A percentile compares a stretch with the other conserved stretches of the same genome.
Evolutionary conservation across 2,888 invertebrate genomes (phyloP).

Genomic region (Caenorhabditis afra): DNA sequence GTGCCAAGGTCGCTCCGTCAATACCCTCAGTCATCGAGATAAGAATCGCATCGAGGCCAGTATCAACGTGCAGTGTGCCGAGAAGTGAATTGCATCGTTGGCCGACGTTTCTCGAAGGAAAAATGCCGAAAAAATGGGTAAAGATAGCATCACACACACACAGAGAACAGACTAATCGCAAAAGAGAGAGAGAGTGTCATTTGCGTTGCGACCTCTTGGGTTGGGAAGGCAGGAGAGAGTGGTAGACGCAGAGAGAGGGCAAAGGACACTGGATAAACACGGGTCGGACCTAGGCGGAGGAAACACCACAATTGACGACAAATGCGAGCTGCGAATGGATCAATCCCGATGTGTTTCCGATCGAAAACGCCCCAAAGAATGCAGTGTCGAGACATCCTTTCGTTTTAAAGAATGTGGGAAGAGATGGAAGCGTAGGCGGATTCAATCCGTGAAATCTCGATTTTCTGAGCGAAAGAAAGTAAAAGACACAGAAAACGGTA

Average conservation of each 20-base stretch:
- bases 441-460: too few species aligned
- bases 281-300: slow-evolving; percentile 3
- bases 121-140: slow-evolving; percentile 1
- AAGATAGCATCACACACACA: slow-evolving; percentile 9
- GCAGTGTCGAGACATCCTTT: too few species aligned
- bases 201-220: too few species aligned
- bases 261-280: slow-evolving; percentile 26
- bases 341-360: too few species aligned
- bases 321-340: not conserved
- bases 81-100: slow-evolving; percentile 16
- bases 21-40: slow-evolving; percentile 5
- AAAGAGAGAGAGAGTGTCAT: not conserved
- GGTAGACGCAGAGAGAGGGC: not conserved
- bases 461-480: too few species aligned
- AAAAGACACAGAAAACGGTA: too few species aligned
- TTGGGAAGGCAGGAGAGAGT: slow-evolving; percentile 13
- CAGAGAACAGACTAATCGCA: not conserved
- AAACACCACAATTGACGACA: slow-evolving; percentile 17
- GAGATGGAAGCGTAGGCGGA: too few species aligned
- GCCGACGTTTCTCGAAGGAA: slow-evolving; percentile 30
- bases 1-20: slow-evolving; percentile 40
- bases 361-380: too few species aligned
- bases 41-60: slow-evolving; percentile 20
- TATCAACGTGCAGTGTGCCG: slow-evolving; percentile 24
- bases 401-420: too few species aligned